Base-by-base conservation (phyloP, 2,888 invertebrate genomes). In the Taphrorychus bicolor region DNA sequence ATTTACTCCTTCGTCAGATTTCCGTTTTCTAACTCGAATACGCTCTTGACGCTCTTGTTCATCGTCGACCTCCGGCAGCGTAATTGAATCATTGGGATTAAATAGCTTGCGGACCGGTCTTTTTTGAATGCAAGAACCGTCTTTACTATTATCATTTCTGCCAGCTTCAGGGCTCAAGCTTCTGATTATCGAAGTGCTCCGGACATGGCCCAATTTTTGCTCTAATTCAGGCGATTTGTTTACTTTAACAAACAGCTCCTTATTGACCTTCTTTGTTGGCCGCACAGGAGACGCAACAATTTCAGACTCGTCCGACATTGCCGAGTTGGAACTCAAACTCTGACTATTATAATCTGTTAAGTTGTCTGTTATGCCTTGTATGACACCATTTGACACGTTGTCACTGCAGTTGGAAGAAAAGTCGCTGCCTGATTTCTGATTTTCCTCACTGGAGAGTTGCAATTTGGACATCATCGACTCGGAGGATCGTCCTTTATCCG, bases 31-130 rank as follows among this genome's bases (percentile, higher is more conserved):
- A 5, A 24, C 1, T 24, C 23, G 53, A 21, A 18, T 22, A 9
- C 73, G 63, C 21, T 67, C 24, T 69, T 73, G 49, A 21, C 75
- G 42, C 52, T 76, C 75, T 53, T 69, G 24, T 17, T 76, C 73
- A 54, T 76, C 75, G 32, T 62, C 69, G 11, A 57, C 42, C 18
- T 21, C 41, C 7, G 9, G 19, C 1, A 58, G 3, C 11, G 62
- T 22, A 24, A 24, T 56, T 16, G 66, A 69, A 52, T 73, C 67
- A 17, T 70, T 64, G 11, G 77, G 78, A 68, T 76, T 73, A 62
- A 75, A 78, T 5, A 78, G 64, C 66, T 69, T 72, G 48, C 75
- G 68, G 3, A 52, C 22, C 53, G 21, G 5, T 51, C 21, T 51
- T 18, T n/a, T n/a, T n/a, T n/a, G n/a, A n/a, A n/a, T n/a, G n/a